These are phyloP conservation scores for Chrysomallon squamiferum DNA, from an alignment of 1,140 invertebrate species.

Conservation along the genomic window DNA sequence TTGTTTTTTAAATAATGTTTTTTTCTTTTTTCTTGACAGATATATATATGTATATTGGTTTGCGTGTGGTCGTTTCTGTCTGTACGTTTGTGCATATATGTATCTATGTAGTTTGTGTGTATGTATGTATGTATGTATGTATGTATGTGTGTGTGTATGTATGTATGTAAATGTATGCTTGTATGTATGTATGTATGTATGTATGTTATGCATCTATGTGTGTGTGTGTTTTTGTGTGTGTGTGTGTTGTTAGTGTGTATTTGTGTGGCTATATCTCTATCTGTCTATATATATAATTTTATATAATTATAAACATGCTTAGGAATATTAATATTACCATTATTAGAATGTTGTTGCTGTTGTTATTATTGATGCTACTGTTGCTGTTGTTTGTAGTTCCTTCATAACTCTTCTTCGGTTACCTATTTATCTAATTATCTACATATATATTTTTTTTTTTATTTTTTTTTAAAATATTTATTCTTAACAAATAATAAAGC, in stretches of 20 bases:
- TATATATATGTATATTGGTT: neutral
- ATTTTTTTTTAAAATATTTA: too few relatives aligned
- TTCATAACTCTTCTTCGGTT: too few relatives aligned
- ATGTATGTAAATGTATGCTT: neutral
- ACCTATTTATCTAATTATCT: too few relatives aligned
- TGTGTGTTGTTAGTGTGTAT: neutral
- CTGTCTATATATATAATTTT: neutral
- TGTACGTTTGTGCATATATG: conserved; percentile 2
- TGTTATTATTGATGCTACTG: neutral
- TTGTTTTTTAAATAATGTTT: too few relatives aligned
- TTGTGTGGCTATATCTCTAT: neutral
- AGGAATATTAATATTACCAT: neutral
- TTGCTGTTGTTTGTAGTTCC: neutral
- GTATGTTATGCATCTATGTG: too few relatives aligned
- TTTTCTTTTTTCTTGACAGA: too few relatives aligned
- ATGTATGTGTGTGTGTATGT: neutral
- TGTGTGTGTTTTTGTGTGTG: too few relatives aligned
- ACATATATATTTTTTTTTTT: too few relatives aligned
- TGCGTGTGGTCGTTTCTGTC: neutral
- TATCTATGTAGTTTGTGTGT: neutral
- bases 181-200: neutral
- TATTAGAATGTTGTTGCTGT: neutral
- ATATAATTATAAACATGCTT: neutral
- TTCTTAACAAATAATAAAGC: too few relatives aligned
- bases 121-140: neutral